These are phyloP conservation scores for Drosophila buzzatii DNA, from an alignment of 2,888 invertebrate species.

Conservation along the genomic window DNA sequence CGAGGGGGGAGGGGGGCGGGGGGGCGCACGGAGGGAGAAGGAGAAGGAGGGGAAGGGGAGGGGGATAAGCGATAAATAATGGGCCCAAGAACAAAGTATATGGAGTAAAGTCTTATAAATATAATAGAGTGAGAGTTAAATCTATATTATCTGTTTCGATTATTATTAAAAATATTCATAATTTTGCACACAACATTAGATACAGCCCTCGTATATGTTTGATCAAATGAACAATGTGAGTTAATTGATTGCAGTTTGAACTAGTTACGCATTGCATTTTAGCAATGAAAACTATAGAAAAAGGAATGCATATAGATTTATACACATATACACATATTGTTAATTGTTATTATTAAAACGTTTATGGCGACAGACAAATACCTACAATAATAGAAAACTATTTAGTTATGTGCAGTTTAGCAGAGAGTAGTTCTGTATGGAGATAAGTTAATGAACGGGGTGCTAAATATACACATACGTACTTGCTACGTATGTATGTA, in stretches of 20 bases:
- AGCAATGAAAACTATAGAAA: slow-evolving; percentile 11
- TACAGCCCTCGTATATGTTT: not conserved
- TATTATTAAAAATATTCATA: not conserved
- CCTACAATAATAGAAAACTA: not conserved
- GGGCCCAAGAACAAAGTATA: too few relatives aligned
- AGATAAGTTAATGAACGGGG: slow-evolving; percentile 2
- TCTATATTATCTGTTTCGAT: not conserved
- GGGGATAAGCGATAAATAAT: too few relatives aligned
- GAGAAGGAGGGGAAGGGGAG: too few relatives aligned
- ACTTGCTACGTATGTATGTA: not conserved
- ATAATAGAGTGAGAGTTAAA: too few relatives aligned
- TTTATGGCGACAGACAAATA: slow-evolving; percentile 1
- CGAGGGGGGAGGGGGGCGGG: too few relatives aligned
- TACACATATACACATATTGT: slow-evolving; percentile 2
- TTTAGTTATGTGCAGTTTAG: slow-evolving; percentile 2
- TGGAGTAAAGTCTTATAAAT: too few relatives aligned
- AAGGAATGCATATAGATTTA: not conserved
- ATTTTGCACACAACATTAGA: not conserved
- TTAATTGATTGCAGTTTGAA: slow-evolving; percentile 59
- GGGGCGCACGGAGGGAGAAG: too few relatives aligned
- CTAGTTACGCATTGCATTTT: slow-evolving; percentile 20
- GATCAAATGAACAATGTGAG: slow-evolving; percentile 8
- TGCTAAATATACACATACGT: not conserved
- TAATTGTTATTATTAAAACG: slow-evolving; percentile 5
- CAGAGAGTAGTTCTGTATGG: not conserved